phyloP scores from a whole-genome alignment of 1,140 invertebrate species.

The Rhagoletis zephyria region DNA sequence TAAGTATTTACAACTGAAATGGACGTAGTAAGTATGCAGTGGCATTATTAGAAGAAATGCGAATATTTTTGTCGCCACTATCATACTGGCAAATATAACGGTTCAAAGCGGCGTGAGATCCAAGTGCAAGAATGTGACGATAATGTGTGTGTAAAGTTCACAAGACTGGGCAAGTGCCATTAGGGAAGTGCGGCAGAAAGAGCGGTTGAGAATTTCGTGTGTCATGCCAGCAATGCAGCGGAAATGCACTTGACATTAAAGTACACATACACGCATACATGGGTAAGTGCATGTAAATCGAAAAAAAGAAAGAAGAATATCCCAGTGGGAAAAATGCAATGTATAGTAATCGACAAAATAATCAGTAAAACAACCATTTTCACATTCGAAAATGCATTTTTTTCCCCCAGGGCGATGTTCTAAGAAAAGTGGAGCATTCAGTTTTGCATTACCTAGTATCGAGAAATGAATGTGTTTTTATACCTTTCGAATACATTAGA shows the following conservation, averaged over 20 bases:
- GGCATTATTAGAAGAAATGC: conserved; percentile 22
- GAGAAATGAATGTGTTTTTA: too few species aligned
- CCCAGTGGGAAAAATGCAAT: too few species aligned
- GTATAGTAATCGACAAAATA: too few species aligned
- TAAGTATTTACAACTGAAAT: background rate
- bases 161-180: background rate
- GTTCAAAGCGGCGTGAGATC: background rate
- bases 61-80: conserved; percentile 26
- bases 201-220: conserved; percentile 24
- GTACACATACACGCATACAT: background rate
- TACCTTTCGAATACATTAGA: too few species aligned
- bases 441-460: too few species aligned
- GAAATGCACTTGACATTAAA: conserved; percentile 25
- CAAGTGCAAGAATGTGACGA: background rate
- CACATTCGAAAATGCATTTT: too few species aligned
- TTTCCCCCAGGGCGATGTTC: too few species aligned
- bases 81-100: background rate
- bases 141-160: background rate
- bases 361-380: too few species aligned
- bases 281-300: background rate
- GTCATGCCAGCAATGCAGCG: conserved; percentile 31
- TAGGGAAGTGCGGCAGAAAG: background rate
- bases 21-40: conserved; percentile 27
- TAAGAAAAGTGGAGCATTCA: too few species aligned
- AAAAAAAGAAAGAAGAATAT: background rate